These are phyloP conservation scores for Catharus minimus DNA, from an alignment of 2,113 vertebrate genomes.

Conservation along the genomic window DNA sequence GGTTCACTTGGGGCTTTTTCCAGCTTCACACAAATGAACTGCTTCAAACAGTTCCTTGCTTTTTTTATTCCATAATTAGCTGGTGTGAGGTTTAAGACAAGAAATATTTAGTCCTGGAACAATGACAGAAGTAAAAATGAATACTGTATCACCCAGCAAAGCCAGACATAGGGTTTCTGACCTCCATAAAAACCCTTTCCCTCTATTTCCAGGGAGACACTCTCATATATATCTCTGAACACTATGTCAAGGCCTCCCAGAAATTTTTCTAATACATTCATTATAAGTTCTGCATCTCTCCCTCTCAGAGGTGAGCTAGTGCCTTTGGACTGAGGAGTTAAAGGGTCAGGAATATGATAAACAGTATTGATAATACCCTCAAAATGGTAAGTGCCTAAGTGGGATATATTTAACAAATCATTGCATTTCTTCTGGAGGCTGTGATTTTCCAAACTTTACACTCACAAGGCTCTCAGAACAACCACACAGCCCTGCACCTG, in stretches of 20 bases:
- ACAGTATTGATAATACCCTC: not conserved
- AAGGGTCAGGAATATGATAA: not conserved
- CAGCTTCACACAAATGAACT: not conserved
- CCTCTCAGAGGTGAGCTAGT: not conserved
- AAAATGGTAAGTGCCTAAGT: not conserved
- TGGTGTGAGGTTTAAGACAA: not conserved
- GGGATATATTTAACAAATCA: not conserved
- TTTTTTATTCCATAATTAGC: not conserved
- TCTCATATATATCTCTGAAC: constrained; percentile 24
- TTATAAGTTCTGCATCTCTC: not conserved
- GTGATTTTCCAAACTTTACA: not conserved
- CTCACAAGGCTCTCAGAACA: not conserved
- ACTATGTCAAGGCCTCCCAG: constrained; percentile 28
- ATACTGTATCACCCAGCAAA: constrained; percentile 5
- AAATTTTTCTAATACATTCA: constrained; percentile 27
- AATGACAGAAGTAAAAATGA: constrained; percentile 47
- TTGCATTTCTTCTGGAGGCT: not conserved
- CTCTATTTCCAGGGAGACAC: constrained; percentile 26
- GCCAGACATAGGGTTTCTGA: constrained; percentile 34
- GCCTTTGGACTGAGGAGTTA: not conserved
- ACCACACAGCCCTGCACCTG: not conserved
- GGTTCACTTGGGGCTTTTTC: not conserved
- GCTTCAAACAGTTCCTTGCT: not conserved
- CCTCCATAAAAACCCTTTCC: constrained; percentile 26
- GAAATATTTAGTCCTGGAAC: constrained; percentile 20